Percentiles rank a stretch among this genome's conserved stretches.
These are phyloP conservation scores for Dissostichus mawsoni DNA, from an alignment of 2,113 vertebrate genomes.

Conservation along the genomic window DNA sequence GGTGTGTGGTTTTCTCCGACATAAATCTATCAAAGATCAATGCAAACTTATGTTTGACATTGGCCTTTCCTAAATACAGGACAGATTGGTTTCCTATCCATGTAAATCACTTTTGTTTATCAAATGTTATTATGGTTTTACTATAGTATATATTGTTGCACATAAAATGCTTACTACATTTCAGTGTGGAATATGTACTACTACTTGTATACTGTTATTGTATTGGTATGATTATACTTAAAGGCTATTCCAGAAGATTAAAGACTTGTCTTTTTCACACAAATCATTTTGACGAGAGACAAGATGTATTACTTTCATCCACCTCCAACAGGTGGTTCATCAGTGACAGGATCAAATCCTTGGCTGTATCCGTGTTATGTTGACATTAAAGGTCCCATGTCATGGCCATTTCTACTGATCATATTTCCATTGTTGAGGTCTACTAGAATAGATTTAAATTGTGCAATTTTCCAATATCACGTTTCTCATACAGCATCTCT, in stretches of 20 bases:
- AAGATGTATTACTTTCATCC: background rate
- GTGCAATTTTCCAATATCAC: no score
- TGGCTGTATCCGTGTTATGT: background rate
- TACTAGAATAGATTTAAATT: no score
- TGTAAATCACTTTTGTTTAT: background rate
- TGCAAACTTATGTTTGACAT: background rate
- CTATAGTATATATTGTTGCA: background rate
- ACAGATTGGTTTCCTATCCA: background rate
- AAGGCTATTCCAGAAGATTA: background rate
- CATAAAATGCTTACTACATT: background rate
- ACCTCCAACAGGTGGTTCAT: background rate
- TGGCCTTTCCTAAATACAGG: conserved; percentile 4
- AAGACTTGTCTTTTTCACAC: background rate
- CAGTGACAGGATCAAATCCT: background rate
- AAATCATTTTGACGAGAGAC: background rate
- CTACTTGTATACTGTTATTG: background rate
- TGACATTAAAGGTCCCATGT: background rate
- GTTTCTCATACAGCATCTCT: no score
- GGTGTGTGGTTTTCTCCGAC: background rate
- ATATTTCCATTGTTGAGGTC: no score
- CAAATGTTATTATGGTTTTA: background rate
- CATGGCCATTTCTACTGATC: no score
- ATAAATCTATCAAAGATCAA: background rate
- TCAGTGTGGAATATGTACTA: background rate
- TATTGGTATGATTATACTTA: background rate